Evolutionary conservation across 2,888 invertebrate species (phyloP), one percentile per base, ranked within the genome.

Genomic region (Catonia carolina): DNA sequence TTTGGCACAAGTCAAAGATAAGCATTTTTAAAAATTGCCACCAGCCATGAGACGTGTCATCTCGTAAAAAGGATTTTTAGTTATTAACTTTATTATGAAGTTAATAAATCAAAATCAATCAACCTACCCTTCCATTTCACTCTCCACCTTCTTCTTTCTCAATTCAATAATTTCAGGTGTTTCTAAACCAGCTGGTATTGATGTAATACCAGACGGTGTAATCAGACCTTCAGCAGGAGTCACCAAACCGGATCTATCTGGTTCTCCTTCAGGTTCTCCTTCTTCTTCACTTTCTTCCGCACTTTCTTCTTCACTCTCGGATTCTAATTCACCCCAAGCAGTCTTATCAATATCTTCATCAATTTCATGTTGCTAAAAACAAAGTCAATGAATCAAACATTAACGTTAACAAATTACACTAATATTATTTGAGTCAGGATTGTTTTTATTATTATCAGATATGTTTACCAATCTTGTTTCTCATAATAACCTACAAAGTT

Each of bases 151-250:
- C 75, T 92, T 89, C 77, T 99, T 99, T 63, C 99, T 79, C 63
- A 99, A 78, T 72, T 99, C 99, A 68, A 99, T 99, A 64, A 94
- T 92, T 71, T 99, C 98, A 0, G 99, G 99, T 0, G 99, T 99
- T 76, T 99, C 98, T 76, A 98, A 83, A 58, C 97, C 97, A 48
- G 93, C 88, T 12, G 96, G 94, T 55, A 96, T 89, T 2, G 82
- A 82, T 36, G 89, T 86, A 64, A 94, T 82, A 35, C 97, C 96
- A 63, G 94, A 91, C 0, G 96, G 96, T n/a, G 96, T 97, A 15
- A 90, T 89, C 48, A 96, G 77, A 1, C 93, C 93, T 74, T 92
- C 94, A 22, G 91, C 92, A 1, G 96, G 96, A 1, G 96, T 97
- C 0, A 92, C 88, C 61, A 93, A 77, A 5, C 96, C 96, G 36